phyloP scores from a whole-genome alignment of 2,888 invertebrate genomes.

The Drosophila tripunctata region DNA sequence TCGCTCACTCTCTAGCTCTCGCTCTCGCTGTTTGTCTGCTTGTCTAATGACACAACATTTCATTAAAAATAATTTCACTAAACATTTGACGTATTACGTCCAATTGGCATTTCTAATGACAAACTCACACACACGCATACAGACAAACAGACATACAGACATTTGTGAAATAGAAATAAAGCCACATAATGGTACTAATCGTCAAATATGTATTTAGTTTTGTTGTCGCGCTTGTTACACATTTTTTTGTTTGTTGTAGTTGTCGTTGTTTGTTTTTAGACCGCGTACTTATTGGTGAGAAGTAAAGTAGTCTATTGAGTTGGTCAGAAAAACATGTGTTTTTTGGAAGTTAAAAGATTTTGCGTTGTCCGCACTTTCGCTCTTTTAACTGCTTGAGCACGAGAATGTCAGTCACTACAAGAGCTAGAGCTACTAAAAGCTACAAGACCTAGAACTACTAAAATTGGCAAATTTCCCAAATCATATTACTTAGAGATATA shows the following conservation, averaged over 20 bases:
- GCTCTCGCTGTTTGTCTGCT: not conserved
- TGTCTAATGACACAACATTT: conserved; percentile 78
- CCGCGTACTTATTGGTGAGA: no score
- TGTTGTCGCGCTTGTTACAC: conserved; percentile 68
- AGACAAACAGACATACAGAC: conserved; percentile 13
- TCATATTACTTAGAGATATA: no score
- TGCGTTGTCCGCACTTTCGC: no score
- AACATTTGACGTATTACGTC: conserved; percentile 77
- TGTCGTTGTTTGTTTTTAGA: conserved; percentile 1
- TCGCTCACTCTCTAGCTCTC: not conserved
- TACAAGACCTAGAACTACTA: no score
- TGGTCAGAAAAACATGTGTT: no score
- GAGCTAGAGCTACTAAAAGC: no score
- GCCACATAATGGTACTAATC: conserved; percentile 62
- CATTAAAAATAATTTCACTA: conserved; percentile 79
- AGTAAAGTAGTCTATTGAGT: no score
- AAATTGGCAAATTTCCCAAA: no score
- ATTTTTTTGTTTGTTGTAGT: conserved; percentile 28
- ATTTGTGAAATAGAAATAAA: conserved; percentile 39
- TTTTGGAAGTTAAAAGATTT: no score
- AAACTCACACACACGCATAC: conserved; percentile 30
- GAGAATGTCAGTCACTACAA: no score
- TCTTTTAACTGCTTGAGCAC: no score
- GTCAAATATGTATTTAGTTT: conserved; percentile 58
- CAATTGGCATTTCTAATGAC: conserved; percentile 78